Base-by-base conservation (phyloP, 1,140 invertebrate genomes). In the Oryctes rhinoceros region DNA sequence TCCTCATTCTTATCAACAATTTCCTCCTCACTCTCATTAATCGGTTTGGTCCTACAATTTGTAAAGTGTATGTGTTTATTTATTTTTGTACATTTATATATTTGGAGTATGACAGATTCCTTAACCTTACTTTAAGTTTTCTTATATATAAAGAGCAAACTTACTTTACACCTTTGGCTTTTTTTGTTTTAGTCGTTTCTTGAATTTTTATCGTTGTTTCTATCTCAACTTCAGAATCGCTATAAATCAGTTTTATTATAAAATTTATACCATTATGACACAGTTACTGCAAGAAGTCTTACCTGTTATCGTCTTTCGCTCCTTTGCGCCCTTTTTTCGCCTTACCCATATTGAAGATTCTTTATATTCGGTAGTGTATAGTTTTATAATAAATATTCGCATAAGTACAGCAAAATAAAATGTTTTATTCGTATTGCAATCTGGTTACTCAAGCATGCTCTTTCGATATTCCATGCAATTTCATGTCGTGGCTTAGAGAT, bases 291-390 rank as follows among this genome's bases (percentile, higher is more conserved):
- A 83, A 83, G 84, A 83, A 83, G 83, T 89, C 89, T 90, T 88
- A 93, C 92, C 91, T 89, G 82, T 93, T 91, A 62, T 92, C 91
- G 71, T 90, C 90, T 82, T 90, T 90, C 83, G 88, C 90, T 84
- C 89, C 89, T 87, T 92, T 92, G 85, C 92, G 92, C 81, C 90
- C 90, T 86, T 93, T 93, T 89, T 93, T 93, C 81, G 91, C 89
- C 88, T 93, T 93, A 82, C 91, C 92, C 92, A 93, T 93, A 88
- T 88, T 86, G 86, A 86, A 86, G 84, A 83, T 18, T 77, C 35
- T 15, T 78, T 78, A 78, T 78, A 59, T 20, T 59, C 77, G 24
- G 15, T 78, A 53, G 18, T 35, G 15, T 49, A n/a, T 15, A 59
- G 77, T 35, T 48, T 78, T 30, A 4, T 53, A 39, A 49, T 37